Evolutionary conservation across 2,113 vertebrate species (phyloP), one percentile per base, ranked within the genome.

Genomic region (Myocastor coypus): DNA sequence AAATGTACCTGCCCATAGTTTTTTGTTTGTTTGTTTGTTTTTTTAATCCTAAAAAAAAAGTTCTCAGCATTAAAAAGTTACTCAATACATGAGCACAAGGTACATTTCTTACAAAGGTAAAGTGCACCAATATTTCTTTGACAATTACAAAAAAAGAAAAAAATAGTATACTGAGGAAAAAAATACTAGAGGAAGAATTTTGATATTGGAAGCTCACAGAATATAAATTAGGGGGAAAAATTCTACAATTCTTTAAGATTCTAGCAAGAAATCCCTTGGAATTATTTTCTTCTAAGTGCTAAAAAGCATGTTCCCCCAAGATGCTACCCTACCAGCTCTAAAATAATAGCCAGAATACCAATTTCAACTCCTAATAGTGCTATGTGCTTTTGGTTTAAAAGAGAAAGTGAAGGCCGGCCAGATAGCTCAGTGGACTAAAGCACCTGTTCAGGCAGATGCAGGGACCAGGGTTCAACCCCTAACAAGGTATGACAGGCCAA

Each of bases 231-330:
- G 30, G 42, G 81, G 14, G 52, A 13, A 55, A 55, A 55, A 55
- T 14, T 14, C 66, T 88, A 3, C 57, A 94, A 46, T 57, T 86
- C 96, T 94, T 95, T 64, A 92, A 92, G 87, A 97, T 83, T 86
- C 50, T 84, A 69, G 82, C 50, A 94, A 91, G 89, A 95, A 32
- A 32, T 92, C 96, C 61, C 88, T 95, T 96, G 85, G 82, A 96
- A 94, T 83, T n/a, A 64, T 83, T 92, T 93, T 64, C 59, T 66
- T 71, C 69, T 77, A 87, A 92, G 59, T 87, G 46, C 37, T 68
- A 30, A 68, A 87, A 95, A 93, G n/a, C 57, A 28, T 30, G 46
- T 90, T 88, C 73, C 91, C 91, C 57, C 68, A 13, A 95, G 90
- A 96, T 57, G 73, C 64, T 96, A 46, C 85, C 68, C 64, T 96